These are phyloP conservation scores for Phylloscopus whistleri DNA, from an alignment of 2,113 vertebrate genomes.

Conservation along the genomic window DNA sequence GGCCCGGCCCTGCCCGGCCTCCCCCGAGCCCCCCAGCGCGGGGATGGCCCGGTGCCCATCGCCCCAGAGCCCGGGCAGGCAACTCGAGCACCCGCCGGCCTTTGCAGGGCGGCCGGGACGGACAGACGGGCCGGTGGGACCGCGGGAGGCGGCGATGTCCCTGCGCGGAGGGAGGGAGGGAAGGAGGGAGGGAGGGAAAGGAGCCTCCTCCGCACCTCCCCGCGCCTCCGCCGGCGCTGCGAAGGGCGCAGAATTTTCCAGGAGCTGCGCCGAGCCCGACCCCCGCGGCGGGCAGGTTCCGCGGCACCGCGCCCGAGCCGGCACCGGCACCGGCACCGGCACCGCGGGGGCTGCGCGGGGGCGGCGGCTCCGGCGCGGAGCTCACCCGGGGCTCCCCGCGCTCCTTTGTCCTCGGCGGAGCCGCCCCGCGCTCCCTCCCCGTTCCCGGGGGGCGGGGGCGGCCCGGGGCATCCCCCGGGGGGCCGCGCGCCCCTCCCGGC, in stretches of 20 bases:
- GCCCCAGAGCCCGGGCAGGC: accelerated
- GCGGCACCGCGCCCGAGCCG: neutral
- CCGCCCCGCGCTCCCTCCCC: neutral
- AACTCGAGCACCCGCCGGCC: neutral
- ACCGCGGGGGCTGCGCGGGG: neutral
- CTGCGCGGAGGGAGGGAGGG: neutral
- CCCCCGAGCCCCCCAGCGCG: accelerated
- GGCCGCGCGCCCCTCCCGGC: no score
- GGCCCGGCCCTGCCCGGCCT: neutral
- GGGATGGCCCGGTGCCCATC: accelerated
- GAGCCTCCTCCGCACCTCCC: neutral
- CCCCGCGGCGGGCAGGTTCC: neutral
- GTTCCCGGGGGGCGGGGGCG: neutral
- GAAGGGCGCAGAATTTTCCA: neutral
- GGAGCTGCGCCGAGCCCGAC: neutral
- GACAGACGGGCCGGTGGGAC: accelerated
- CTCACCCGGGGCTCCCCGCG: no score
- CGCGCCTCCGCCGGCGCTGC: neutral
- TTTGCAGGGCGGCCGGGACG: accelerated
- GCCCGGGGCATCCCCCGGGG: no score
- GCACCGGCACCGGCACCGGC: no score
- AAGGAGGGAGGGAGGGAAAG: neutral
- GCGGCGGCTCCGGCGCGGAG: neutral
- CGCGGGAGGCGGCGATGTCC: neutral
- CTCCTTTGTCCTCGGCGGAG: neutral